A percentile compares a stretch with the other conserved stretches of the same genome.
Evolutionary conservation across 1,140 invertebrate species (phyloP).

Genomic region (Spodoptera litura): DNA sequence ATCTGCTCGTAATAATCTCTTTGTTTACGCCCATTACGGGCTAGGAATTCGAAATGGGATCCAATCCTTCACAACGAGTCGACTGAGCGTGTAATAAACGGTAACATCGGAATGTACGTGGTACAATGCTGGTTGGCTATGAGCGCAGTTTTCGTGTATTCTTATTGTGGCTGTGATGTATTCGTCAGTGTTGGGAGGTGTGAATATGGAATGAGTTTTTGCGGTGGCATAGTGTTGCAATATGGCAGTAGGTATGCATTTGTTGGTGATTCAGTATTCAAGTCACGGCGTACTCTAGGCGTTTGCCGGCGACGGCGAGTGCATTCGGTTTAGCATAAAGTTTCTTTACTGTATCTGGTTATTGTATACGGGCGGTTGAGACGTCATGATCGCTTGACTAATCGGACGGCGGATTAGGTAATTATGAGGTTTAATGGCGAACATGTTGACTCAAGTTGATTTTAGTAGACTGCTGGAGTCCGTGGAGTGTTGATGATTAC

Average conservation of each 20-base stretch:
- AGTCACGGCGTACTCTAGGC: conserved; percentile 58
- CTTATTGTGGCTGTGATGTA: conserved; percentile 30
- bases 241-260: conserved; percentile 52
- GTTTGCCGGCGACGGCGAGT: conserved; percentile 59
- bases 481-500: too few relatives aligned
- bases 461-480: too few relatives aligned
- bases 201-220: conserved; percentile 32
- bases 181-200: not conserved
- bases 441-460: not conserved
- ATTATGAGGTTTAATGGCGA: not conserved
- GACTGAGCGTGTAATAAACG: not conserved
- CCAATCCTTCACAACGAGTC: conserved; percentile 32
- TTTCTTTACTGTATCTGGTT: conserved; percentile 54
- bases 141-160: not conserved
- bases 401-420: too few relatives aligned
- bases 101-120: not conserved
- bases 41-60: conserved; percentile 55
- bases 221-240: conserved; percentile 35
- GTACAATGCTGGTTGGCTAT: conserved; percentile 43
- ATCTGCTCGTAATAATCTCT: conserved; percentile 57
- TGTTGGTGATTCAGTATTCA: conserved; percentile 58
- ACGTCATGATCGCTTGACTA: conserved; percentile 22
- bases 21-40: conserved; percentile 60
- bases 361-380: conserved; percentile 51
- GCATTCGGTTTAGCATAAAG: conserved; percentile 64